Base-by-base conservation (phyloP, 2,888 invertebrate species). In the Catocala sponsa region DNA sequence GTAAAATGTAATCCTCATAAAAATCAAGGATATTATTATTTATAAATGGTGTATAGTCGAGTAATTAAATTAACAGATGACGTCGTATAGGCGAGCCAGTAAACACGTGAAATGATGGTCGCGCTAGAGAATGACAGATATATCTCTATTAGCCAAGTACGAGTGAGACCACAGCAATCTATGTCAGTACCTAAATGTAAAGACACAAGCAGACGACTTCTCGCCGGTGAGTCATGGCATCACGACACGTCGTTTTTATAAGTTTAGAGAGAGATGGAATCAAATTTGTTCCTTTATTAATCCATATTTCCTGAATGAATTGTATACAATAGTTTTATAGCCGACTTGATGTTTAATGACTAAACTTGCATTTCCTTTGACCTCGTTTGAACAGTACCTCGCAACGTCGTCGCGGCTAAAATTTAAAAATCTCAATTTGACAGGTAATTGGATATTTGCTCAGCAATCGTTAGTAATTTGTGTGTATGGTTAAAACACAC, bases 61-160 rank as follows among this genome's bases (percentile, higher is more conserved):
- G 83, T 90, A 88, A 90, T 89, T 90, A 84, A 91, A 92, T 91
- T 91, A 91, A 88, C 91, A 90, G 85, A 88, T 87, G 88, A 87
- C 84, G 86, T 79, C 74, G 84, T 80, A 82, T 83, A 83, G 84
- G 84, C 86, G 84, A 84, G 79, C 68, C 79, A 82, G 79, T 81
- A 80, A 81, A 82, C 82, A 85, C 75, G 82, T 72, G 78, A 79
- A 80, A 82, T 81, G 80, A 80, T 83, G 73, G 76, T 71, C 61
- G 74, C 81, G 82, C 65, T 68, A 84, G 86, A 89, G 75, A 81
- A 86, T 82, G 87, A 91, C 77, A 83, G 81, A 82, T 73, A 82
- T 82, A 89, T 78, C 63, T 72, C 56, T 70, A 64, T 72, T 65
- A 68, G 54, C 65, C 68, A 74, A 68, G 88, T 76, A 74, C 70